Percentiles rank a stretch among this genome's conserved stretches.
Evolutionary conservation across 2,797 vertebrate genomes (phyloP).

Genomic region (Gymnodraco acuticeps): DNA sequence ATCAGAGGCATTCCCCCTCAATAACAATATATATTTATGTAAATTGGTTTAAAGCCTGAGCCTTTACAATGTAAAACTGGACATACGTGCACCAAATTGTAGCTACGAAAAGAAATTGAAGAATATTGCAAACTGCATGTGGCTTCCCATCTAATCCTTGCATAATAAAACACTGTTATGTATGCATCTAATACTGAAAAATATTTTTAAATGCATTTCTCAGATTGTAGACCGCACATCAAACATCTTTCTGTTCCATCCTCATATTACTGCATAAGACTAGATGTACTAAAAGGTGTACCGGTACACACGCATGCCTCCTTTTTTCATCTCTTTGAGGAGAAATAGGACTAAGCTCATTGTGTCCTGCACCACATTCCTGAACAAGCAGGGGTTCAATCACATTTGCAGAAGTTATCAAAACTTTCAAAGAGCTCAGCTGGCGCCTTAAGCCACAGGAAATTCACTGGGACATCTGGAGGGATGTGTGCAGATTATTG

Average conservation of each 20-base stretch:
- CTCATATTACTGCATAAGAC: slow-evolving; percentile 10
- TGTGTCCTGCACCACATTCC: slow-evolving; percentile 78
- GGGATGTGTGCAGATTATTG: slow-evolving; percentile 88
- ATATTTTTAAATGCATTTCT: slow-evolving; percentile 14
- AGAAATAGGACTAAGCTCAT: slow-evolving; percentile 73
- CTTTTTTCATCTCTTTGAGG: slow-evolving; percentile 68
- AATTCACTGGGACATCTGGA: slow-evolving; percentile 89
- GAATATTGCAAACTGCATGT: too few relatives aligned
- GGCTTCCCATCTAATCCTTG: background rate
- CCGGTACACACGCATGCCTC: slow-evolving; percentile 40
- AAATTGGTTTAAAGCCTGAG: slow-evolving; percentile 27
- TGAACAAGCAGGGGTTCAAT: slow-evolving; percentile 82
- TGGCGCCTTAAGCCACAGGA: slow-evolving; percentile 87
- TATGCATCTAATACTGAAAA: background rate
- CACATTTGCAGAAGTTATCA: slow-evolving; percentile 87
- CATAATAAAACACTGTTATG: background rate
- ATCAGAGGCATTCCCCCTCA: slow-evolving; percentile 18
- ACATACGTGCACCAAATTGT: background rate
- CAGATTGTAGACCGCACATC: background rate
- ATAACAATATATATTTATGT: slow-evolving; percentile 32
- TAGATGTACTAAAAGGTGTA: slow-evolving; percentile 33
- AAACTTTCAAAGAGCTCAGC: slow-evolving; percentile 87
- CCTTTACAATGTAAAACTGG: background rate
- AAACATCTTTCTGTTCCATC: slow-evolving; percentile 14
- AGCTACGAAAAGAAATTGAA: background rate